Base-by-base conservation (phyloP, 1,140 invertebrate genomes). In the Campoletis sonorensis region DNA sequence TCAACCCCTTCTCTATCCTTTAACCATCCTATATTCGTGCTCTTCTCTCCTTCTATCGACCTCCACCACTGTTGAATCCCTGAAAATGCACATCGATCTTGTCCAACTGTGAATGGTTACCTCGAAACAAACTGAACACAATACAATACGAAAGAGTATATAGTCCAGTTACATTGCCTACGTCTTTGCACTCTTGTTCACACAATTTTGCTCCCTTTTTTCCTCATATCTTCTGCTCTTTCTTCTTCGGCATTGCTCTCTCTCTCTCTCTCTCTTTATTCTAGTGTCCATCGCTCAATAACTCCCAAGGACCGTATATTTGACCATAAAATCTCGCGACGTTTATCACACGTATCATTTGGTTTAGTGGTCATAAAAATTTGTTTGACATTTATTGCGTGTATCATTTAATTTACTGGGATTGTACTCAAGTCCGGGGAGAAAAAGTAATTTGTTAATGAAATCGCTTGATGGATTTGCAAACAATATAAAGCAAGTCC, bases 11-110 rank as follows among this genome's bases (percentile, higher is more conserved):
- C 27, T 61, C 27, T 61, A 23, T 37, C n/a, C 11, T 27, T 37
- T 21, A 61, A 2, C 72, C 15, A 77, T 15, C 72, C 51, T 11
- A 18, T 40, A 64, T 26, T 23, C 4, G 23, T 23, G 27, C 61
- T 8, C 40, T 45, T 45, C 27, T 18, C 67, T 33, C 67, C 30
- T 70, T 70, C 67, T 33, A 33, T 4, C 3, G 13, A 70, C 78
- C n/a, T n/a, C 26, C 51, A 61, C 30, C 33, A 78, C 21, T 27
- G 30, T n/a, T 21, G 58, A 78, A 78, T 45, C 84, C 83, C 79
- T 83, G 81, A 85, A 85, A 85, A 85, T 83, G 83, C 83, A 84
- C 84, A 85, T 85, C 84, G 83, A 85, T 85, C 84, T 85, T 85
- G 84, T 84, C 83, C 71, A 71, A 79, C 82, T 76, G 82, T 76